A percentile compares a stretch with the other conserved stretches of the same genome.
Evolutionary conservation across 2,888 invertebrate genomes (phyloP).

Genomic region (Gandaritis pyraliata): DNA sequence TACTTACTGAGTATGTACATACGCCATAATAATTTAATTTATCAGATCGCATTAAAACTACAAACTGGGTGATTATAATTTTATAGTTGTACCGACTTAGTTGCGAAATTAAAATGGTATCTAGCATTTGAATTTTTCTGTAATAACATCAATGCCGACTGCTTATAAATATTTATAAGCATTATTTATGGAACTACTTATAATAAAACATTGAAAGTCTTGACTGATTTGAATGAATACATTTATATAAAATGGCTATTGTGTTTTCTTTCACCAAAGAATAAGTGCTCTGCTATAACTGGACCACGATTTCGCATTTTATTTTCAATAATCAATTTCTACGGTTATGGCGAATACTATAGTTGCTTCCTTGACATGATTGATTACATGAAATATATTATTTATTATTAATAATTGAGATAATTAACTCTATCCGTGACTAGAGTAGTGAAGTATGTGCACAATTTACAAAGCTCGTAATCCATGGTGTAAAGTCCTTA

Average conservation of each 20-base stretch:
- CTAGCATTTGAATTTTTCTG: slow-evolving; percentile 70
- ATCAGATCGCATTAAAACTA: slow-evolving; percentile 24
- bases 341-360: slow-evolving; percentile 54
- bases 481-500: background rate
- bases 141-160: slow-evolving; percentile 65
- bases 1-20: background rate
- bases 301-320: slow-evolving; percentile 64
- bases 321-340: slow-evolving; percentile 63
- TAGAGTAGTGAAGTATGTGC: slow-evolving; percentile 1
- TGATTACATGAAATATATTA: slow-evolving; percentile 48
- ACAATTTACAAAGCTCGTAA: slow-evolving; percentile 1
- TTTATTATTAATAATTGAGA: slow-evolving; percentile 36
- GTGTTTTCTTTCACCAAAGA: slow-evolving; percentile 67
- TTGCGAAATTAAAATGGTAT: slow-evolving; percentile 60
- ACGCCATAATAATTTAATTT: slow-evolving; percentile 29
- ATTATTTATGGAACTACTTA: slow-evolving; percentile 73
- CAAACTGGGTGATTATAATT: slow-evolving; percentile 45
- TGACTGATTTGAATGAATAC: slow-evolving; percentile 65
- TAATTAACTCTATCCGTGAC: slow-evolving; percentile 16
- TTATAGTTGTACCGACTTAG: slow-evolving; percentile 46
- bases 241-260: slow-evolving; percentile 67
- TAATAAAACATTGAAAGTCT: slow-evolving; percentile 67
- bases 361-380: slow-evolving; percentile 57
- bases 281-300: slow-evolving; percentile 60
- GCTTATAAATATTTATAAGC: slow-evolving; percentile 75